These are phyloP conservation scores for Penaeus vannamei DNA, from an alignment of 1,140 invertebrate genomes.

Conservation along the genomic window DNA sequence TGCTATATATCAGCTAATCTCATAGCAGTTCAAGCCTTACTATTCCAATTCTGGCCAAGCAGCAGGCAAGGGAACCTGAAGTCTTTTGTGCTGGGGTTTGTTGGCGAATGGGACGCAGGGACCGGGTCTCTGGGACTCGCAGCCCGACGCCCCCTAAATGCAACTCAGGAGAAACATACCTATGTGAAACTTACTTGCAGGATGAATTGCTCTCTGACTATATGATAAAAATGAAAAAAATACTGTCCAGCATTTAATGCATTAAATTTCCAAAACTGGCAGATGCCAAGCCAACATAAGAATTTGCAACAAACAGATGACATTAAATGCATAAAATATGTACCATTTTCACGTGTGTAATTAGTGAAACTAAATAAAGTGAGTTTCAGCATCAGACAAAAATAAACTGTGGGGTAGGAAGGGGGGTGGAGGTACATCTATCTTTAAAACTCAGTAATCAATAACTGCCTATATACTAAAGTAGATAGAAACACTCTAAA, in stretches of 20 bases:
- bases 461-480: constrained; percentile 41
- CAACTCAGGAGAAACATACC: constrained; percentile 40
- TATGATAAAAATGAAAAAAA: not conserved
- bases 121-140: not conserved
- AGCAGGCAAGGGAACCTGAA: constrained; percentile 36
- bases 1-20: constrained; percentile 32
- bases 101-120: not conserved
- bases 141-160: constrained; percentile 12
- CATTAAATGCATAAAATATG: constrained; percentile 35
- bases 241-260: constrained; percentile 12
- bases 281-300: not conserved
- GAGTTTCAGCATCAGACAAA: too few species aligned
- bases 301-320: constrained; percentile 29
- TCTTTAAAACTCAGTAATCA: too few species aligned
- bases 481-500: constrained; percentile 50
- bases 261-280: constrained; percentile 19
- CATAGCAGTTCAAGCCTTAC: constrained; percentile 34
- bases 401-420: too few species aligned
- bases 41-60: constrained; percentile 41
- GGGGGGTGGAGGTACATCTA: too few species aligned
- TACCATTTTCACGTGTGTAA: too few species aligned
- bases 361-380: too few species aligned
- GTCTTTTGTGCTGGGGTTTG: constrained; percentile 33
- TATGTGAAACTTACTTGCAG: constrained; percentile 36
- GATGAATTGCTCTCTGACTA: constrained; percentile 31